Evolutionary conservation across 2,888 invertebrate genomes (phyloP).

Genomic region (Drosophila meridionalis): DNA sequence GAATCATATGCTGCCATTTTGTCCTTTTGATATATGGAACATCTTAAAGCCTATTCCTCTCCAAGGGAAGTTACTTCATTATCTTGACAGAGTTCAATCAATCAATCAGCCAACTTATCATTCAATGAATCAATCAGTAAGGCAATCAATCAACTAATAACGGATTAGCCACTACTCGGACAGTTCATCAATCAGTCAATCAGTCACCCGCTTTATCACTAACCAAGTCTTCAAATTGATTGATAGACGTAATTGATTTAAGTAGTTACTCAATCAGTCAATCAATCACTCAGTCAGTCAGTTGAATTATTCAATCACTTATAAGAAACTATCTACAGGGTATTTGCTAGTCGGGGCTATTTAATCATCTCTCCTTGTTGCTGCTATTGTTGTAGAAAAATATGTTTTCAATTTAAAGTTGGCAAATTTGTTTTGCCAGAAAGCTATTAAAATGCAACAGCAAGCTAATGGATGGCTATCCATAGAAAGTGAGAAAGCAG

Average conservation of each 20-base stretch:
- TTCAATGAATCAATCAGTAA: neutral
- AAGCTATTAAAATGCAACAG: constrained; percentile 57
- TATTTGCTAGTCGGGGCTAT: neutral
- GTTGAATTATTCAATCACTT: neutral
- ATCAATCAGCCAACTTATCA: neutral
- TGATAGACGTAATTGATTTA: too few relatives aligned
- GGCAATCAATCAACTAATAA: neutral
- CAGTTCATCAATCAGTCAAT: neutral
- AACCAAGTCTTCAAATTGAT: too few relatives aligned
- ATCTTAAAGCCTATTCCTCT: too few relatives aligned
- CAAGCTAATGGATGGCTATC: constrained; percentile 45
- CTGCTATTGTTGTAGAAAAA: constrained; percentile 56
- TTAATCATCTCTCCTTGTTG: neutral
- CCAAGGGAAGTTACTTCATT: too few relatives aligned
- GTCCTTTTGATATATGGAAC: too few relatives aligned
- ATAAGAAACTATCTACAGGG: neutral
- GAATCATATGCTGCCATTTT: too few relatives aligned
- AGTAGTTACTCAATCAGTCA: neutral
- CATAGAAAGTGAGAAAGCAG: neutral
- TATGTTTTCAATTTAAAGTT: constrained; percentile 77
- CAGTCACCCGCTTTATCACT: neutral
- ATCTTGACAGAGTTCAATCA: neutral
- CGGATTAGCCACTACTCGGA: too few relatives aligned
- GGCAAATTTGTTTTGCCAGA: constrained; percentile 58
- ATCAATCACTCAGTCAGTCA: neutral